These are phyloP conservation scores for Parauchenoglanis ngamensis DNA, from an alignment of 2,797 vertebrate species.

Conservation along the genomic window DNA sequence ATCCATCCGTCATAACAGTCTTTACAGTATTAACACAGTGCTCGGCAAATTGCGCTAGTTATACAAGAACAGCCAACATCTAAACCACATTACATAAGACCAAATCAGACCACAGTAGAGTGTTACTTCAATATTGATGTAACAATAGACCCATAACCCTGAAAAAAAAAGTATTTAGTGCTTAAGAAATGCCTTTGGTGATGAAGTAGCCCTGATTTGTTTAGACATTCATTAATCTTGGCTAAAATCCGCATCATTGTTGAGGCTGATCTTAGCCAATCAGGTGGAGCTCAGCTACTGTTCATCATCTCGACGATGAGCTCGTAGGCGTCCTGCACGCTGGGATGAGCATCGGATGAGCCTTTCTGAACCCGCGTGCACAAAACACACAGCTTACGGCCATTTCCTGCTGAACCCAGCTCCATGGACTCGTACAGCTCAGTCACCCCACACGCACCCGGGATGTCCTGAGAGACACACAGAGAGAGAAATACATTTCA, in stretches of 20 bases:
- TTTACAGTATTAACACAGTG: neutral
- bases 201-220: constrained; percentile 9
- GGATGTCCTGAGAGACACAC: constrained; percentile 78
- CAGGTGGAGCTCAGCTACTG: constrained; percentile 26
- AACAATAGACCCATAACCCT: neutral
- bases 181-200: constrained; percentile 39
- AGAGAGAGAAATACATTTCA: neutral
- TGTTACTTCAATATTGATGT: neutral
- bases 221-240: neutral
- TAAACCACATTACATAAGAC: neutral
- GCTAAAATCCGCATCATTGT: neutral
- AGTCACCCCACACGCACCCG: constrained; percentile 82
- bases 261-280: neutral
- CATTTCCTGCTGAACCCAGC: constrained; percentile 80
- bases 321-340: constrained; percentile 85
- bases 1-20: neutral
- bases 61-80: neutral
- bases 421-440: constrained; percentile 86
- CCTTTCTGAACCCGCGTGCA: constrained; percentile 79
- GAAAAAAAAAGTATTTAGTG: neutral
- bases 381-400: constrained; percentile 86
- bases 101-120: neutral
- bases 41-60: neutral
- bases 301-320: constrained; percentile 83
- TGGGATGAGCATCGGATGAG: constrained; percentile 68